Conservation (phyloP, 2,113 vertebrate genomes). For the Hassar affinis region DNA sequence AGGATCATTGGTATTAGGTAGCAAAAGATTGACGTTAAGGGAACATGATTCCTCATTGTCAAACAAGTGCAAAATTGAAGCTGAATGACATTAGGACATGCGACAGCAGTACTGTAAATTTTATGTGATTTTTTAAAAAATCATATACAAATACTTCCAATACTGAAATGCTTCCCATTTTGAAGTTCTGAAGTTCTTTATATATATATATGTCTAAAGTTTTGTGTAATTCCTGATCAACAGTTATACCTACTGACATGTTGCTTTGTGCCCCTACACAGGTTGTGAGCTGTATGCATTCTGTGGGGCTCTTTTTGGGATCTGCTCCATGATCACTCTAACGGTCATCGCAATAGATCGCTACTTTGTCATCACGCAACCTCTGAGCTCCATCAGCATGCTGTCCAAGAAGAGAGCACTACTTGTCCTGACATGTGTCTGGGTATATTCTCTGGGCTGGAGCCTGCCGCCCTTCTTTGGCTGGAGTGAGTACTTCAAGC, state of each 20-base stretch:
- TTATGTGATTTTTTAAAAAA: not conserved
- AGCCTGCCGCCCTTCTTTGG: slow-evolving; percentile 95
- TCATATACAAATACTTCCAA: not conserved
- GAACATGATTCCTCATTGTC: too few relatives aligned
- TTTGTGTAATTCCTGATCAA: not conserved
- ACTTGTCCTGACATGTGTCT: slow-evolving; percentile 79
- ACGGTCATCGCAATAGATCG: slow-evolving; percentile 90
- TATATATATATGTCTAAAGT: not conserved
- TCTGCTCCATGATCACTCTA: slow-evolving; percentile 95
- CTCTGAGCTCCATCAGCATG: slow-evolving; percentile 82
- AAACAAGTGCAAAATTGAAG: not conserved
- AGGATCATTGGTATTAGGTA: too few relatives aligned
- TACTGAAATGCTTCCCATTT: not conserved
- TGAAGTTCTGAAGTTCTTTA: not conserved
- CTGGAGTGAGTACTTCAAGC: slow-evolving; percentile 85
- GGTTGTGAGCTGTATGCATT: slow-evolving; percentile 93
- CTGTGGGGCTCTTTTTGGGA: slow-evolving; percentile 92
- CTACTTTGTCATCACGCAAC: slow-evolving; percentile 90
- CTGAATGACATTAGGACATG: too few relatives aligned
- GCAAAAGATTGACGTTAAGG: too few relatives aligned
- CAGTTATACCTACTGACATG: not conserved
- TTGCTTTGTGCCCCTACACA: slow-evolving; percentile 56
- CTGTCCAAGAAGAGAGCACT: slow-evolving; percentile 82
- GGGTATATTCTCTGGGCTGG: slow-evolving; percentile 90
- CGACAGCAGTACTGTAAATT: not conserved